Evolutionary conservation across 2,888 invertebrate species (phyloP).

Genomic region (Euproctis similis): DNA sequence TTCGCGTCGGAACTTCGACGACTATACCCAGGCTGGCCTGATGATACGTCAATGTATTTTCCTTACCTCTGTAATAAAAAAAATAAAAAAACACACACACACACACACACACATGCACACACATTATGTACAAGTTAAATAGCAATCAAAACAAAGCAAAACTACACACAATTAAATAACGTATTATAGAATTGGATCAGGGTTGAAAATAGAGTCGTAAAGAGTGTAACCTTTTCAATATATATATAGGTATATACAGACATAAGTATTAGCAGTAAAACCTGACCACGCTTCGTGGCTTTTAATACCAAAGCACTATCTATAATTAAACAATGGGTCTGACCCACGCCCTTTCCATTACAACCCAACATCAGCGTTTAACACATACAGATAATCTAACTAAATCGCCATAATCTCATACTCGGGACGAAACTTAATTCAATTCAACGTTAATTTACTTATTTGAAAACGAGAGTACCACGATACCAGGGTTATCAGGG

Average conservation of each 20-base stretch:
- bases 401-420: slow-evolving; percentile 66
- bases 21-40: too few relatives aligned
- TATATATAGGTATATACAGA: too few relatives aligned
- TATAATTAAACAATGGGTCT: slow-evolving; percentile 65
- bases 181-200: slow-evolving; percentile 24
- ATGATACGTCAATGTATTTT: too few relatives aligned
- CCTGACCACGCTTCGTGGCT: slow-evolving; percentile 32
- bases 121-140: slow-evolving; percentile 17
- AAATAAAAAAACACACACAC: too few relatives aligned
- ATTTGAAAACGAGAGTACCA: slow-evolving; percentile 60
- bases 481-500: slow-evolving; percentile 47
- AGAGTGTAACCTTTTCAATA: slow-evolving; percentile 28
- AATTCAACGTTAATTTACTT: slow-evolving; percentile 69
- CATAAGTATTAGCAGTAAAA: slow-evolving; percentile 36
- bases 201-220: slow-evolving; percentile 27
- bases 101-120: too few relatives aligned
- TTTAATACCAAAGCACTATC: slow-evolving; percentile 50
- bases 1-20: too few relatives aligned
- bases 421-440: slow-evolving; percentile 64
- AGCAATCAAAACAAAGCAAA: slow-evolving; percentile 20
- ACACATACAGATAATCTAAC: slow-evolving; percentile 70
- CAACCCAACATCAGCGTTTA: slow-evolving; percentile 58
- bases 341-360: slow-evolving; percentile 55
- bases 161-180: slow-evolving; percentile 19
- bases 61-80: background rate